These are phyloP conservation scores for Sebastes diaconus DNA, from an alignment of 2,797 vertebrate species.

Conservation along the genomic window DNA sequence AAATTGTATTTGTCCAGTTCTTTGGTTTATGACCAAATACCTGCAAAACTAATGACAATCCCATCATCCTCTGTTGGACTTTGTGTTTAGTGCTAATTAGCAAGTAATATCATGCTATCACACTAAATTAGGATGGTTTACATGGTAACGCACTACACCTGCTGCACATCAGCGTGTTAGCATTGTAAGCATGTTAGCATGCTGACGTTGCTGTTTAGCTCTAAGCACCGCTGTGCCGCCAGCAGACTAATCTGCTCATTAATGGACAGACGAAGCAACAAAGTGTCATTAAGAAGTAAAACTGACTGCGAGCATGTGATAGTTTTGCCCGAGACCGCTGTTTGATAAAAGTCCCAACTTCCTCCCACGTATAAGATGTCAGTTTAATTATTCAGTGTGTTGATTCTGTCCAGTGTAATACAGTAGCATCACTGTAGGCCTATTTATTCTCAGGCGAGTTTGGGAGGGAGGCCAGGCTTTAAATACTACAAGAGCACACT, in stretches of 20 bases:
- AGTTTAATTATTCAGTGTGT: neutral
- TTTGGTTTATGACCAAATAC: neutral
- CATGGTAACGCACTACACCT: neutral
- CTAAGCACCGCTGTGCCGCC: neutral
- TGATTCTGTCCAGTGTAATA: neutral
- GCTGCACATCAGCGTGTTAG: neutral
- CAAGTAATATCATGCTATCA: neutral
- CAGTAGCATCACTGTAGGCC: neutral
- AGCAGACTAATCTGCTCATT: neutral
- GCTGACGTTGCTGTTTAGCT: neutral
- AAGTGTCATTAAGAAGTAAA: neutral
- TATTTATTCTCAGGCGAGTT: neutral
- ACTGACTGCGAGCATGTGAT: neutral
- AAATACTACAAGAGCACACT: slow-evolving; percentile 55
- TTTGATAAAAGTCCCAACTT: neutral
- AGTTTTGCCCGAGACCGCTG: neutral
- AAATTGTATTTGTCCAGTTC: neutral
- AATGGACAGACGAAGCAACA: neutral
- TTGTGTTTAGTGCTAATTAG: neutral
- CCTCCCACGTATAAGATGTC: neutral
- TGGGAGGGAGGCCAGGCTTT: slow-evolving; percentile 48
- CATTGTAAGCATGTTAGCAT: neutral
- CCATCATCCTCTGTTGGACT: neutral
- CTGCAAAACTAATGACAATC: neutral
- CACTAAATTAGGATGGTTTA: neutral